Evolutionary conservation across 2,888 invertebrate species (phyloP).

Genomic region (Callyntrura guangdongensis): DNA sequence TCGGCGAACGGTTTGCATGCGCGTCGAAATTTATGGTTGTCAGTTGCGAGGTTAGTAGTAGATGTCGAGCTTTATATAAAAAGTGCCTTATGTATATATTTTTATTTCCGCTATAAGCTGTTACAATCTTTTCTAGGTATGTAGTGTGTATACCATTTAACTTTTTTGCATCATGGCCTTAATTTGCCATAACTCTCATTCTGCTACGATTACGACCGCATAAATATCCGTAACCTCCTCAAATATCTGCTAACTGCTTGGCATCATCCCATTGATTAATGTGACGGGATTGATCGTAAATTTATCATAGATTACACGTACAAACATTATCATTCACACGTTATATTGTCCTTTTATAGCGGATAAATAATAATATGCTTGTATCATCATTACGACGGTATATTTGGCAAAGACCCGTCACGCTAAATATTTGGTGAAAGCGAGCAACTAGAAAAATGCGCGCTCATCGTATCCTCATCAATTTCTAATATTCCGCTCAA

Average conservation of each 20-base stretch:
- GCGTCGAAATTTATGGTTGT: conserved; percentile 96
- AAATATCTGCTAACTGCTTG: conserved; percentile 73
- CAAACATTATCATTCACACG: background rate
- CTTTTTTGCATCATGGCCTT: conserved; percentile 37
- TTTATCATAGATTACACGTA: conserved; percentile 53
- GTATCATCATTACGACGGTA: conserved; percentile 30
- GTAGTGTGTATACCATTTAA: too few relatives aligned
- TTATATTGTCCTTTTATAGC: conserved; percentile 8
- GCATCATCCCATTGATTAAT: conserved; percentile 70
- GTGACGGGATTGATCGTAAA: conserved; percentile 70
- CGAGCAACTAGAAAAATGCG: conserved; percentile 56
- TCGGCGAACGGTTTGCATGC: conserved; percentile 93
- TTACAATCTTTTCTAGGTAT: background rate
- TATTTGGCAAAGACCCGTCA: conserved; percentile 52
- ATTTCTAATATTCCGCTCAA: conserved; percentile 68
- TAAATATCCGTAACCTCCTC: conserved; percentile 61
- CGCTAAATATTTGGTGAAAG: conserved; percentile 51
- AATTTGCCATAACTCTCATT: conserved; percentile 63
- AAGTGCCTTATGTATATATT: background rate
- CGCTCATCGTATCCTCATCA: conserved; percentile 62
- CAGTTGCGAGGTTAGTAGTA: conserved; percentile 57
- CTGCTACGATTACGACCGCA: conserved; percentile 4
- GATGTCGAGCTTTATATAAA: background rate
- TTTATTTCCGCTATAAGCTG: conserved; percentile 6
- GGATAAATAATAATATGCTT: conserved; percentile 12